Conservation (phyloP, 2,888 invertebrate species). For the Aphodius sticticus region DNA sequence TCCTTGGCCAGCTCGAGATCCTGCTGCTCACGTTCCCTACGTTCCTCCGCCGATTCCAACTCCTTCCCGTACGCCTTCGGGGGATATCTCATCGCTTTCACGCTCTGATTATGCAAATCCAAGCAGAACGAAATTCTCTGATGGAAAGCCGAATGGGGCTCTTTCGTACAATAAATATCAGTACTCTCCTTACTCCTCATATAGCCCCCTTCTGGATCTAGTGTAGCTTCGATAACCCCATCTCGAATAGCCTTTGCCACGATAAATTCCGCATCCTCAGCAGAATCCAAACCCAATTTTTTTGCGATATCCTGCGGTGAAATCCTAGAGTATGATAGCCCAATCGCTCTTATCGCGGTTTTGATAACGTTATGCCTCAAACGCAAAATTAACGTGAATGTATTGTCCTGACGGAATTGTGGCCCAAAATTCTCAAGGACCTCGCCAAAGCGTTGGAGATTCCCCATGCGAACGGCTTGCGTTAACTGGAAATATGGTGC, state of each 20-base stretch:
- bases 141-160: constrained; percentile 96
- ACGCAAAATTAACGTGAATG: constrained; percentile 94
- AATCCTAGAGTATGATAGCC: constrained; percentile 94
- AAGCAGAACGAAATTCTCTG: constrained; percentile 97
- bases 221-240: constrained; percentile 96
- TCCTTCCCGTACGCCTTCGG: constrained; percentile 99
- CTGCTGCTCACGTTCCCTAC: constrained; percentile 95
- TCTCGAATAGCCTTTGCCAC: constrained; percentile 98
- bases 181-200: constrained; percentile 98
- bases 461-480: constrained; percentile 95
- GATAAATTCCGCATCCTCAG: constrained; percentile 98
- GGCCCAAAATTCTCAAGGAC: constrained; percentile 90
- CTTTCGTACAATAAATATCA: constrained; percentile 95
- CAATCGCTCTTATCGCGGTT: constrained; percentile 96
- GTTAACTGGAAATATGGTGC: constrained; percentile 97
- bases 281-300: constrained; percentile 92
- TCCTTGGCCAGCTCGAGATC: constrained; percentile 99
- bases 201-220: constrained; percentile 94
- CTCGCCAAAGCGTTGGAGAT: constrained; percentile 92
- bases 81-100: constrained; percentile 99
- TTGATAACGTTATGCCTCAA: constrained; percentile 99
- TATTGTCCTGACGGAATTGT: constrained; percentile 93
- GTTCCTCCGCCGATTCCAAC: constrained; percentile 95
- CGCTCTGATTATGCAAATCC: constrained; percentile 98
- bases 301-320: constrained; percentile 94